Base-by-base conservation (phyloP, 2,888 invertebrate species). In the Proisotoma minuta region DNA sequence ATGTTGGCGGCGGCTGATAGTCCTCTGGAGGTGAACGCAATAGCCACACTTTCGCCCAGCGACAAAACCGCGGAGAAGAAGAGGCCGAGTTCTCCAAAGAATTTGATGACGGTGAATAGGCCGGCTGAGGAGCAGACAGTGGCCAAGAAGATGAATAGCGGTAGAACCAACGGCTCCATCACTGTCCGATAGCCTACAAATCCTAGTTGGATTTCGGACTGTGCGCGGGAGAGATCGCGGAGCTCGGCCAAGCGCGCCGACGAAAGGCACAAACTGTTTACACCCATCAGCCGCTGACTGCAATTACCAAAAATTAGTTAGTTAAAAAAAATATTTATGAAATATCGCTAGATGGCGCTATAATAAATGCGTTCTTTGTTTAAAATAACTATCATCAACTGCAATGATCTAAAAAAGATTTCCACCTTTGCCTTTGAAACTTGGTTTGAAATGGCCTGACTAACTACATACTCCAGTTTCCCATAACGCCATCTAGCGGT, bases 91-190 rank as follows among this genome's bases (percentile, higher is more conserved):
- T 65, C 65, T 12, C 65, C 65, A 39, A 61, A 65, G 51, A 65
- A 65, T 27, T 62, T 65, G 26, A 65, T 65, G 18, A 65, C 65
- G 12, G 65, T 65, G 51, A 65, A 65, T 3, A 65, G 47, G 0
- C 65, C 65, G 20, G 61, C 26, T 18, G 65, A 65, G 18, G 65
- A 65, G 26, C 61, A 47, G 61, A 65, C 61, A 54, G 65, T 65
- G 26, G 65, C 61, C n/a, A 65, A 61, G 12, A 59, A 53, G 4
- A 65, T 56, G n/a, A 65, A 61, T 5, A 65, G 61, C 29, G 65
- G 65, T 39, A 65, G 23, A 20, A 65, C 62, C n/a, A 62, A 40
- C 15, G 65, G 59, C 49, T 65, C 65, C 65, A 65, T 65, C 2
- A 65, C 61, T 10, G 61, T 54, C 34, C 61, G 61, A 39, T 65